Conservation (phyloP, 37 sponge, comb jelly and placozoan genomes). For the Amphimedon queenslandica region DNA sequence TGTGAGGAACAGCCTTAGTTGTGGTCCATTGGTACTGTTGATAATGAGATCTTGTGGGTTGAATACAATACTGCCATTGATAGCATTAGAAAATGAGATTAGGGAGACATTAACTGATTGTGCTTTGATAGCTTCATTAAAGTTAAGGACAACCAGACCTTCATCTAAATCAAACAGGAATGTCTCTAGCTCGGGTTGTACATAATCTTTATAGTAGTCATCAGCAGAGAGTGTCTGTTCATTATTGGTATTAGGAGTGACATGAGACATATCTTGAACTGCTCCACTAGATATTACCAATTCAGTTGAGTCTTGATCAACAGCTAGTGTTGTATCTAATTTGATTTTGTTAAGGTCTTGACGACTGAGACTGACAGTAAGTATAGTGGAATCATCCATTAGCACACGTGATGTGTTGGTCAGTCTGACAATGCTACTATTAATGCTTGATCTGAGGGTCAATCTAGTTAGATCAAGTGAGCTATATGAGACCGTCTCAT, state of each 20-base stretch:
- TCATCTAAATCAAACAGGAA: slow-evolving; percentile 71
- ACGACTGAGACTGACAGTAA: slow-evolving; percentile 34
- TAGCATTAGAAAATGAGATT: slow-evolving; percentile 47
- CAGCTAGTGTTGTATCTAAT: slow-evolving; percentile 66
- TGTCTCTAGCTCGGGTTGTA: slow-evolving; percentile 37
- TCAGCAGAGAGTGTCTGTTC: slow-evolving; percentile 28
- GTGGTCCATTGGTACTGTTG: slow-evolving; percentile 65
- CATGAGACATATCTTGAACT: slow-evolving; percentile 63
- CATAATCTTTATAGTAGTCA: slow-evolving; percentile 39
- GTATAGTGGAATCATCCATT: slow-evolving; percentile 46
- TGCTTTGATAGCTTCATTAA: slow-evolving; percentile 71
- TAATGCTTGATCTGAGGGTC: slow-evolving; percentile 35
- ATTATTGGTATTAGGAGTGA: slow-evolving; percentile 30
- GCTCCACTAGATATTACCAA: slow-evolving; percentile 27
- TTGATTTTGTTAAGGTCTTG: slow-evolving; percentile 68
- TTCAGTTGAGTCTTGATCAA: slow-evolving; percentile 26
- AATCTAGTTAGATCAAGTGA: slow-evolving; percentile 28
- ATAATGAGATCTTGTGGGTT: slow-evolving; percentile 24
- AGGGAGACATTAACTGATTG: slow-evolving; percentile 38
- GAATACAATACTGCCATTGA: slow-evolving; percentile 42
- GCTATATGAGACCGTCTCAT: slow-evolving; percentile 69
- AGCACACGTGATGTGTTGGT: slow-evolving; percentile 41
- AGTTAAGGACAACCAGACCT: slow-evolving; percentile 51
- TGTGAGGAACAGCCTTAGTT: slow-evolving; percentile 38
- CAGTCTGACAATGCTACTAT: slow-evolving; percentile 46